Conservation (phyloP, 2,113 vertebrate species). For the Sinocyclocheilus rhinocerous region DNA sequence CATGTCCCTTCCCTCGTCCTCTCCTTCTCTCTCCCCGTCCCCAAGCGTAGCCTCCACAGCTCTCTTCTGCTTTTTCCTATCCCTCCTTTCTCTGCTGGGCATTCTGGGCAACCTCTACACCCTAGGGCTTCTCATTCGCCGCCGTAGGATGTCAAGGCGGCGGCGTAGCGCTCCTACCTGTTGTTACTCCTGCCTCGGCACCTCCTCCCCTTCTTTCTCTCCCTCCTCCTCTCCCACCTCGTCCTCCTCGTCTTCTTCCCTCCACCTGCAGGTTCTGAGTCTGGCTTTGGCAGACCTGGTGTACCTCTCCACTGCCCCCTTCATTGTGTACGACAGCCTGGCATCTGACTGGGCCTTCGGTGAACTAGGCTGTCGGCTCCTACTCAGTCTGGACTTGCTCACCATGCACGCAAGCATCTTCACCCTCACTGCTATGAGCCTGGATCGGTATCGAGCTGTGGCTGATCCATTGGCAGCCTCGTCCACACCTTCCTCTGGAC, state of each 20-base stretch:
- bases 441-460: slow-evolving; percentile 81
- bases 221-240: slow-evolving; percentile 58
- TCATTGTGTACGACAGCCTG: slow-evolving; percentile 83
- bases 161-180: slow-evolving; percentile 58
- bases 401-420: slow-evolving; percentile 88
- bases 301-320: slow-evolving; percentile 83
- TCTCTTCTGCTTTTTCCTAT: slow-evolving; percentile 80
- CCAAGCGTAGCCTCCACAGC: slow-evolving; percentile 77
- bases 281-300: slow-evolving; percentile 82
- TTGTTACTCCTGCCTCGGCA: slow-evolving; percentile 69
- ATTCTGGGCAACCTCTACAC: slow-evolving; percentile 84
- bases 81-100: slow-evolving; percentile 79
- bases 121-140: slow-evolving; percentile 75
- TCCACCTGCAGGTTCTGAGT: slow-evolving; percentile 82
- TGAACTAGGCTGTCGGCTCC: slow-evolving; percentile 79
- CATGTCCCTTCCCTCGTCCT: slow-evolving; percentile 66
- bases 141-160: slow-evolving; percentile 65
- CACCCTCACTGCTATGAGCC: slow-evolving; percentile 82
- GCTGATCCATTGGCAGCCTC: slow-evolving; percentile 77
- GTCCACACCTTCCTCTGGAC: slow-evolving; percentile 73
- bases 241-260: slow-evolving; percentile 63
- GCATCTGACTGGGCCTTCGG: slow-evolving; percentile 82
- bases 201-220: slow-evolving; percentile 65
- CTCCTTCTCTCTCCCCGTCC: slow-evolving; percentile 72
- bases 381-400: slow-evolving; percentile 83